A percentile compares a stretch with the other conserved stretches of the same genome.
These are phyloP conservation scores for Plutomurus gul DNA, from an alignment of 1,140 invertebrate species.

Conservation along the genomic window DNA sequence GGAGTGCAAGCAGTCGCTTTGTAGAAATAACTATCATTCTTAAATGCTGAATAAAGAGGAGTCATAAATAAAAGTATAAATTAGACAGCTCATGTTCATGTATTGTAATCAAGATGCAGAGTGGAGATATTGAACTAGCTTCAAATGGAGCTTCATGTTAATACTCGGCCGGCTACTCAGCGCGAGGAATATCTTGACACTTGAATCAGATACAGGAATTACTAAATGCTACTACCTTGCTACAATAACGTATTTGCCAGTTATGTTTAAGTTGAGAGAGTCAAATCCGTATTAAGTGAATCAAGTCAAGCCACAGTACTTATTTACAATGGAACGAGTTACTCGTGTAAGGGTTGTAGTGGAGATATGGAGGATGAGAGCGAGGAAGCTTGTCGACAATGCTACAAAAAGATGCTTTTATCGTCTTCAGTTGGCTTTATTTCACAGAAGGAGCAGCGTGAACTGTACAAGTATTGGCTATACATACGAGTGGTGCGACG, in stretches of 20 bases:
- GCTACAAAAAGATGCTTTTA: background rate
- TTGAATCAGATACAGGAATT: background rate
- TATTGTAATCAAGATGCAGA: background rate
- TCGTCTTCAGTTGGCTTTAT: background rate
- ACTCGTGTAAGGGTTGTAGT: background rate
- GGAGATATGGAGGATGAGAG: background rate
- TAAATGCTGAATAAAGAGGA: background rate
- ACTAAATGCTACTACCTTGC: background rate
- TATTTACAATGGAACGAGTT: background rate
- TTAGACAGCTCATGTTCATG: background rate
- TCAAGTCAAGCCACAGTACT: background rate
- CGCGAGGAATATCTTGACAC: conserved; percentile 19
- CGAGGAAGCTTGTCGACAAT: background rate
- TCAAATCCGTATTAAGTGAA: background rate
- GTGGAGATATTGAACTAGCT: background rate
- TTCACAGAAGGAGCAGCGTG: no score
- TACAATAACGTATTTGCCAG: no score
- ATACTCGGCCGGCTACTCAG: background rate
- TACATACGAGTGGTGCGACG: no score
- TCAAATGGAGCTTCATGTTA: background rate
- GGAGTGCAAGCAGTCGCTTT: no score
- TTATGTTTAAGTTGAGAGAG: background rate
- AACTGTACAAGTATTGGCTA: no score
- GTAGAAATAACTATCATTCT: background rate
- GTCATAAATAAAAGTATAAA: conserved; percentile 16